Evolutionary conservation across 2,113 vertebrate genomes (phyloP).

Genomic region (Psittacus erithacus): DNA sequence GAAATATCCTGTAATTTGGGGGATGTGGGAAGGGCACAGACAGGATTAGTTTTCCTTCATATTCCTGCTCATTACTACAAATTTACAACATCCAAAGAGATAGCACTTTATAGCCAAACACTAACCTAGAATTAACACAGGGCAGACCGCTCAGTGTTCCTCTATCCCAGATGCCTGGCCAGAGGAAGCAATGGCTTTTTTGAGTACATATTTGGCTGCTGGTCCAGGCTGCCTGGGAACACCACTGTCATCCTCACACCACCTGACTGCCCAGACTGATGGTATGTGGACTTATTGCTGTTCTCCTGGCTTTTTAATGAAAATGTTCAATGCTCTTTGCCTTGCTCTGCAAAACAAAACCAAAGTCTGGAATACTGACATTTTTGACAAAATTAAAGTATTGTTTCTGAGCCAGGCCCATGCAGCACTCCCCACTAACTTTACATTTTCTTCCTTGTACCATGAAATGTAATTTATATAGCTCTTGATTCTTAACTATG

Average conservation of each 20-base stretch:
- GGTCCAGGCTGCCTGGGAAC: rapidly evolving
- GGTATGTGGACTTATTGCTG: too few relatives aligned
- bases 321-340: background rate
- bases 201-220: background rate
- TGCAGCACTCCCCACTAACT: background rate
- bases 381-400: background rate
- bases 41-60: background rate
- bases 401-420: background rate
- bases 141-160: background rate
- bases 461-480: background rate
- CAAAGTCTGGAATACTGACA: background rate
- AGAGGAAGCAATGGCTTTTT: background rate
- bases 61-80: background rate
- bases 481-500: background rate
- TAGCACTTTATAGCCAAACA: background rate
- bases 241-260: rapidly evolving
- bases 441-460: background rate
- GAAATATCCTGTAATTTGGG: background rate
- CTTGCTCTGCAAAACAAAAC: background rate
- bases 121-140: background rate
- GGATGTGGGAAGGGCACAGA: background rate
- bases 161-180: background rate
- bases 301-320: background rate
- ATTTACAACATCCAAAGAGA: background rate
- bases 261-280: background rate